Percentiles rank a stretch among this genome's conserved stretches.
Conservation (phyloP, 1,140 invertebrate genomes). For the Leptinotarsa defecta region DNA sequence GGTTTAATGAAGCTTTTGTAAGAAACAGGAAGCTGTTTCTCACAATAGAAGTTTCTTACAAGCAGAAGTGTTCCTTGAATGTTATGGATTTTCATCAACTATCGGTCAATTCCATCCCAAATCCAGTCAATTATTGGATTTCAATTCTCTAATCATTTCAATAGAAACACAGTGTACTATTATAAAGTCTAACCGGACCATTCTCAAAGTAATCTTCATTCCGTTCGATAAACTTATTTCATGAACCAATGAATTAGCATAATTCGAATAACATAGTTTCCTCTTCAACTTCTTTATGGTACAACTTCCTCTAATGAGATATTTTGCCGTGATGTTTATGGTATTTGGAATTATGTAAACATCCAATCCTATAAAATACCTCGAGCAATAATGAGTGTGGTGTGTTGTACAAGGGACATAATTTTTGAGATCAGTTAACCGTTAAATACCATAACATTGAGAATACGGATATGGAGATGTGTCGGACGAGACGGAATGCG, state of each 20-base stretch:
- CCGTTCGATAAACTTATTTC: conserved; percentile 3
- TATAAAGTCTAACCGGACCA: too few relatives aligned
- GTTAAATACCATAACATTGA: conserved; percentile 13
- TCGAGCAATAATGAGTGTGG: conserved; percentile 14
- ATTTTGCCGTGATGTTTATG: conserved; percentile 20
- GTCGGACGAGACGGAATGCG: conserved; percentile 4
- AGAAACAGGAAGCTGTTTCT: too few relatives aligned
- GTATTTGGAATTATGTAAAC: conserved; percentile 20
- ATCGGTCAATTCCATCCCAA: too few relatives aligned
- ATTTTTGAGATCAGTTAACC: conserved; percentile 21
- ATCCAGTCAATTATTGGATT: too few relatives aligned
- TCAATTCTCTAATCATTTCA: too few relatives aligned
- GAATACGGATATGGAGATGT: conserved; percentile 10
- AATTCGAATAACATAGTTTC: conserved; percentile 8
- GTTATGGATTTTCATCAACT: too few relatives aligned
- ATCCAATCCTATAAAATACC: conserved; percentile 14
- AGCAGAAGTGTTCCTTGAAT: too few relatives aligned
- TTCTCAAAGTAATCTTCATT: background rate
- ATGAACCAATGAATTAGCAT: background rate
- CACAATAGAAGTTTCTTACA: too few relatives aligned
- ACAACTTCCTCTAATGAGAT: conserved; percentile 13
- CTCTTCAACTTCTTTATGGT: conserved; percentile 13
- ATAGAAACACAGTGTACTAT: too few relatives aligned
- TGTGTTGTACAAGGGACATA: conserved; percentile 18
- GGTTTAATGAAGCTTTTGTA: too few relatives aligned